A percentile compares a stretch with the other conserved stretches of the same genome.
Evolutionary conservation across 1,140 invertebrate species (phyloP).

Genomic region (Drosophila pachea): DNA sequence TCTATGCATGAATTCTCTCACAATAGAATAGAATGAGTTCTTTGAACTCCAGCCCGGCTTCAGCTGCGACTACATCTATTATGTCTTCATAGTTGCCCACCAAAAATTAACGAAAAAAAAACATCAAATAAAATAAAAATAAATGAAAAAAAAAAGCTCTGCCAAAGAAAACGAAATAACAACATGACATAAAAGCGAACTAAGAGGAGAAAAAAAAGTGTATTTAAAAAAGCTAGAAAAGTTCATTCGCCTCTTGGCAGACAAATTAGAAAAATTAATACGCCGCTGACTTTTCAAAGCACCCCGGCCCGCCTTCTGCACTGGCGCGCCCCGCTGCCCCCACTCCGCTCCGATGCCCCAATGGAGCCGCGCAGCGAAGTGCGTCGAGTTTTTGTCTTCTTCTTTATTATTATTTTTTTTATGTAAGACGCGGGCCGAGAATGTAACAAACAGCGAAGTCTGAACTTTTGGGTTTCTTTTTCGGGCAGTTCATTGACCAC

Average conservation of each 20-base stretch:
- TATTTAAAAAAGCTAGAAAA: conserved; percentile 58
- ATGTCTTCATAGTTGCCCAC: conserved; percentile 66
- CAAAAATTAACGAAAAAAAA: conserved; percentile 15
- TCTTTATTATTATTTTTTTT: conserved; percentile 39
- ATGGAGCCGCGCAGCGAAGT: conserved; percentile 51
- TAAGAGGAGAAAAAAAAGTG: conserved; percentile 46
- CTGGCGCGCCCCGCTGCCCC: too few relatives aligned
- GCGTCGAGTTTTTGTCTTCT: conserved; percentile 52
- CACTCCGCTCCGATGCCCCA: conserved; percentile 20
- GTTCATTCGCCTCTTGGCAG: conserved; percentile 71
- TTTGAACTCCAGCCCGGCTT: conserved; percentile 55
- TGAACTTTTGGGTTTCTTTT: conserved; percentile 74
- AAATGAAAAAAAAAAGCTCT: conserved; percentile 46
- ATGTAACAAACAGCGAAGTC: conserved; percentile 61
- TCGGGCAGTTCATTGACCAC: conserved; percentile 73
- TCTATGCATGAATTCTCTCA: conserved; percentile 75
- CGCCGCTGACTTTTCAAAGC: conserved; percentile 56
- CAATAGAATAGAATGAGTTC: conserved; percentile 66
- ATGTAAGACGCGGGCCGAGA: conserved; percentile 65
- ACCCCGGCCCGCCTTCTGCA: conserved; percentile 11
- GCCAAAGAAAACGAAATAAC: conserved; percentile 74
- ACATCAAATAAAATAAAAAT: neutral
- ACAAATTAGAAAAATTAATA: conserved; percentile 78
- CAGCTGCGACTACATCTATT: conserved; percentile 67
- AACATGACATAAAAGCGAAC: conserved; percentile 71